These are phyloP conservation scores for Cranoglanis bouderius DNA, from an alignment of 2,113 vertebrate species.

Conservation along the genomic window DNA sequence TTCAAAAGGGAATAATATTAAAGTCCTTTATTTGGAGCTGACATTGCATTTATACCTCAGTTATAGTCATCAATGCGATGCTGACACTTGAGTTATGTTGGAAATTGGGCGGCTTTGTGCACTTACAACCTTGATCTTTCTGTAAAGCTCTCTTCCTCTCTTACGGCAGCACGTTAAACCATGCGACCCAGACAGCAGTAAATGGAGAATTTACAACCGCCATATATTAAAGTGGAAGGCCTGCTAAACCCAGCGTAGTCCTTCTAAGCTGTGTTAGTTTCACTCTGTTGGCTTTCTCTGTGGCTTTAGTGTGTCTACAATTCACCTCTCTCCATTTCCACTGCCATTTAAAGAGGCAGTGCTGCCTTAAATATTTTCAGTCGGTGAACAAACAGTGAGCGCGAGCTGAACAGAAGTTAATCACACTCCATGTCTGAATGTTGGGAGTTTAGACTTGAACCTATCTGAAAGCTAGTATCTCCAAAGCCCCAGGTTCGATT, in stretches of 20 bases:
- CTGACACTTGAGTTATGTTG: constrained; percentile 41
- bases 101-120: constrained; percentile 56
- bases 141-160: constrained; percentile 66
- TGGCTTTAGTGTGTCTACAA: constrained; percentile 68
- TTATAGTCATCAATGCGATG: neutral
- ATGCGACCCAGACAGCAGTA: constrained; percentile 69
- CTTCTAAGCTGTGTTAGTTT: constrained; percentile 65
- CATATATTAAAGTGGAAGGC: constrained; percentile 71
- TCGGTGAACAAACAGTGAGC: constrained; percentile 52
- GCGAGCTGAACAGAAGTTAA: constrained; percentile 49
- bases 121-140: constrained; percentile 63
- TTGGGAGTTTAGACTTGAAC: constrained; percentile 56
- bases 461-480: neutral
- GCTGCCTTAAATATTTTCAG: constrained; percentile 67
- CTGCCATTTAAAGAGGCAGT: constrained; percentile 69
- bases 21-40: neutral
- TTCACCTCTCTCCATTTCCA: constrained; percentile 74
- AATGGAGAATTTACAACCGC: constrained; percentile 73
- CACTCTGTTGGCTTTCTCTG: constrained; percentile 68
- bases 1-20: neutral
- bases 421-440: constrained; percentile 56
- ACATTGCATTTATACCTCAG: constrained; percentile 17
- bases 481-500: neutral
- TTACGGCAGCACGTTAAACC: constrained; percentile 68
- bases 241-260: constrained; percentile 74